Evolutionary conservation across 2,888 invertebrate genomes (phyloP).

Genomic region (Melolontha melolontha): DNA sequence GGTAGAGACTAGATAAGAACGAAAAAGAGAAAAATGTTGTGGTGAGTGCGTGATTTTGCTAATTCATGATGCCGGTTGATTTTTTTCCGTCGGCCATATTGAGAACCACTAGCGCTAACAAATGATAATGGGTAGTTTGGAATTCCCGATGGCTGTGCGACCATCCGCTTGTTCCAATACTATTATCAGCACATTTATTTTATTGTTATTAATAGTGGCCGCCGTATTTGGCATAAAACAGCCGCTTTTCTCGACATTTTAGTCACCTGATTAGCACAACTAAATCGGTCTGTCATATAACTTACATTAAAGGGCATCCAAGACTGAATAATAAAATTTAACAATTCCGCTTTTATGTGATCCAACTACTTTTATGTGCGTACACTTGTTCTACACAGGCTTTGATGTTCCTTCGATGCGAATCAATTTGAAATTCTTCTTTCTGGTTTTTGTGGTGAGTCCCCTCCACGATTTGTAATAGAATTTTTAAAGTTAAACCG

Average conservation of each 20-base stretch:
- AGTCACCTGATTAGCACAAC: slow-evolving; percentile 64
- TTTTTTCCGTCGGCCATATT: slow-evolving; percentile 39
- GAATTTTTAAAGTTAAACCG: slow-evolving; percentile 28
- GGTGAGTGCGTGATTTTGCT: slow-evolving; percentile 53
- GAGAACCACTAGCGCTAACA: slow-evolving; percentile 57
- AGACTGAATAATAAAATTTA: slow-evolving; percentile 62
- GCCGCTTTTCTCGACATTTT: slow-evolving; percentile 63
- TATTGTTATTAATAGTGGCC: slow-evolving; percentile 67
- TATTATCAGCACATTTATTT: slow-evolving; percentile 67
- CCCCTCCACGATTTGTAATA: slow-evolving; percentile 24
- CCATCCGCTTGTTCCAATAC: slow-evolving; percentile 62
- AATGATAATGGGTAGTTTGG: slow-evolving; percentile 66
- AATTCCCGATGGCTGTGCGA: slow-evolving; percentile 62
- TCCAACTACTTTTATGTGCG: slow-evolving; percentile 52
- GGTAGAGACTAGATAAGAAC: slow-evolving; percentile 20
- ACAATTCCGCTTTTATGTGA: slow-evolving; percentile 61
- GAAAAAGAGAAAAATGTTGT: slow-evolving; percentile 44
- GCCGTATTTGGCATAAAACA: slow-evolving; percentile 63
- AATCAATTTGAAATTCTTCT: slow-evolving; percentile 51
- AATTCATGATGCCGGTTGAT: slow-evolving; percentile 49
- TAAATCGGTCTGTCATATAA: slow-evolving; percentile 59
- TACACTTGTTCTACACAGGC: slow-evolving; percentile 54
- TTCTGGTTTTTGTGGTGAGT: slow-evolving; percentile 32
- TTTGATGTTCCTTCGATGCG: slow-evolving; percentile 57
- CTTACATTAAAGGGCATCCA: slow-evolving; percentile 58